These are phyloP conservation scores for Sialis lutaria DNA, from an alignment of 2,888 invertebrate genomes.

Conservation along the genomic window DNA sequence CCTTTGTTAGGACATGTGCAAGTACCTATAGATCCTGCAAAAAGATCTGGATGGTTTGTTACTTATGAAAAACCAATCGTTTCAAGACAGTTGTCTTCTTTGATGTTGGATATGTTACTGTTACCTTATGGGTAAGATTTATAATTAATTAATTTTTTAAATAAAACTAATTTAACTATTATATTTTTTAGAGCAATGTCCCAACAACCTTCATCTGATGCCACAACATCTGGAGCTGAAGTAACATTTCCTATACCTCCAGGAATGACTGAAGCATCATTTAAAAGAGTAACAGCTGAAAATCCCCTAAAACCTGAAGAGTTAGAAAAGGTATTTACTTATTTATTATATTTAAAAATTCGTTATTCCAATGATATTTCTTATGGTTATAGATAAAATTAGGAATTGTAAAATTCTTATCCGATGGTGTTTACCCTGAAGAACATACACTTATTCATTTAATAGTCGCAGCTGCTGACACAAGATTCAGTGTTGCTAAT, in stretches of 20 bases:
- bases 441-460: slow-evolving; percentile 58
- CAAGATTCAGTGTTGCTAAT: slow-evolving; percentile 76
- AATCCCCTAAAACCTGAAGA: slow-evolving; percentile 57
- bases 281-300: slow-evolving; percentile 57
- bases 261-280: slow-evolving; percentile 59
- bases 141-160: not conserved
- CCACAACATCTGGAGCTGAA: slow-evolving; percentile 12
- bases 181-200: slow-evolving; percentile 18
- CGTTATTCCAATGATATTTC: not conserved
- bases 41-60: slow-evolving; percentile 44
- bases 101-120: slow-evolving; percentile 67
- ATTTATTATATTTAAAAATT: not conserved
- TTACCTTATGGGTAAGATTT: slow-evolving; percentile 61
- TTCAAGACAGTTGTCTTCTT: slow-evolving; percentile 48
- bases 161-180: not conserved
- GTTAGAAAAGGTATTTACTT: slow-evolving; percentile 48
- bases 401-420: slow-evolving; percentile 66
- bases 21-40: slow-evolving; percentile 41
- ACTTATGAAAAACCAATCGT: slow-evolving; percentile 56
- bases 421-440: slow-evolving; percentile 57
- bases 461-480: slow-evolving; percentile 76
- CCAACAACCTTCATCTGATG: slow-evolving; percentile 14
- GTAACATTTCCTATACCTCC: slow-evolving; percentile 41
- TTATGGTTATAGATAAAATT: slow-evolving; percentile 41
- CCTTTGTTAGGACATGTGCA: slow-evolving; percentile 60